Evolutionary conservation across 2,888 invertebrate genomes (phyloP), one percentile per base, ranked within the genome.

Genomic region (Opisthograptis luteolata): DNA sequence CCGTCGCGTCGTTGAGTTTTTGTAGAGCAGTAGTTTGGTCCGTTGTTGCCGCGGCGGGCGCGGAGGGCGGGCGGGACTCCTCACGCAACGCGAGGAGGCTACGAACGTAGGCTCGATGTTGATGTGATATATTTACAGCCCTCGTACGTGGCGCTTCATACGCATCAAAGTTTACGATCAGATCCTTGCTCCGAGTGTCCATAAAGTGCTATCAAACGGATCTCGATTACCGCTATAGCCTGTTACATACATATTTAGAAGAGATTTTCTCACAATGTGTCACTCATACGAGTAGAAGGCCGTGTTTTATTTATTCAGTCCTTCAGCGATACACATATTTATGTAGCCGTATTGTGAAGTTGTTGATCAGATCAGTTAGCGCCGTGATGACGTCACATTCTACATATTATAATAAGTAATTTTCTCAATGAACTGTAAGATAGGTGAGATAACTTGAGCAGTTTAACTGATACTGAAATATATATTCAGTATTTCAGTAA

Each of bases 171-270:
- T 51, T 59, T 49, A 59, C 56, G 54, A 56, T n/a, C 41, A 13
- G 42, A 55, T 49, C 54, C 42, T 43, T 24, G 13, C 35, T 53
- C 32, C 32, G 41, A 54, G 51, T 24, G 45, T 31, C 42, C 56
- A 46, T 59, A 59, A 56, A 59, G 28, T 51, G 30, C 44, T 36
- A 51, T 54, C 50, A 48, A 56, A 56, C 46, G 40, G 46, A 43
- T 48, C 46, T 51, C 56, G 54, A 56, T 56, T 44, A 52, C 56
- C 42, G 30, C 41, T 14, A 10, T 9, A 20, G 40, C 34, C 20
- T n/a, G 9, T 1, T 9, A 41, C 15, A 28, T 40, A 41, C 35
- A 30, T 36, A 34, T 47, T 47, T 41, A 28, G 17, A 5, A 7
- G 15, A 10, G 35, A 41, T 47, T 35, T 13, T 24, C 35, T 35